A percentile compares a stretch with the other conserved stretches of the same genome.
phyloP scores from a whole-genome alignment of 1,140 invertebrate species.

The Coptotermes formosanus region DNA sequence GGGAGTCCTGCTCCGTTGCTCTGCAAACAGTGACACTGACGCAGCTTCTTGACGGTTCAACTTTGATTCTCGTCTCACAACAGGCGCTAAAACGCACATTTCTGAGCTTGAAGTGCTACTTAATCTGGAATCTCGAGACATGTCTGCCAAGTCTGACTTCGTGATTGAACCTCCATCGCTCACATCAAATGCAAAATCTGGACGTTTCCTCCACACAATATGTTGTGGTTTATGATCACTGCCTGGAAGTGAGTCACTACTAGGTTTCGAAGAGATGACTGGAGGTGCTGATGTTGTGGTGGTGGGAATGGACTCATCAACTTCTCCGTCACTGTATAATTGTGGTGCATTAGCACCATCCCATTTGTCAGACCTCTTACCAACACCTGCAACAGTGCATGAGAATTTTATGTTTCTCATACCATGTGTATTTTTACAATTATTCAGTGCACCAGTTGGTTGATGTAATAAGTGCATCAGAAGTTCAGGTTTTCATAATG shows the following conservation, averaged over 20 bases:
- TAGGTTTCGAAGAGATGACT: constrained; percentile 41
- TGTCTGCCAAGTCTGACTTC: not conserved
- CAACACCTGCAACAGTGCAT: constrained; percentile 38
- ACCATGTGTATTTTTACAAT: too few species aligned
- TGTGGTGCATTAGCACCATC: constrained; percentile 28
- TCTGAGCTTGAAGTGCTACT: not conserved
- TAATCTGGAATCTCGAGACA: not conserved
- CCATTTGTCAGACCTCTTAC: constrained; percentile 34
- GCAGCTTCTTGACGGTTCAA: not conserved
- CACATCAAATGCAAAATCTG: constrained; percentile 38
- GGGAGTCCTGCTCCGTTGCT: constrained; percentile 8
- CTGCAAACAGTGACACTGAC: not conserved
- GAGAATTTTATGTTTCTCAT: too few species aligned
- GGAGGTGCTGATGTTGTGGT: constrained; percentile 49
- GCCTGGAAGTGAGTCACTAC: constrained; percentile 35
- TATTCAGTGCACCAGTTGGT: too few species aligned
- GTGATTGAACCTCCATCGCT: not conserved
- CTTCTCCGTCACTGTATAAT: constrained; percentile 52
- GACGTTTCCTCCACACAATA: constrained; percentile 46
- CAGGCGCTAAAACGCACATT: not conserved
- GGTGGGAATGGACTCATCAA: constrained; percentile 42
- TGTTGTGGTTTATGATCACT: constrained; percentile 44
- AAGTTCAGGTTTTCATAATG: too few species aligned
- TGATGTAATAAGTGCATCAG: too few species aligned
- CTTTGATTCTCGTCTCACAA: not conserved